These are phyloP conservation scores for Zaprionus bogoriensis DNA, from an alignment of 2,888 invertebrate genomes.

Conservation along the genomic window DNA sequence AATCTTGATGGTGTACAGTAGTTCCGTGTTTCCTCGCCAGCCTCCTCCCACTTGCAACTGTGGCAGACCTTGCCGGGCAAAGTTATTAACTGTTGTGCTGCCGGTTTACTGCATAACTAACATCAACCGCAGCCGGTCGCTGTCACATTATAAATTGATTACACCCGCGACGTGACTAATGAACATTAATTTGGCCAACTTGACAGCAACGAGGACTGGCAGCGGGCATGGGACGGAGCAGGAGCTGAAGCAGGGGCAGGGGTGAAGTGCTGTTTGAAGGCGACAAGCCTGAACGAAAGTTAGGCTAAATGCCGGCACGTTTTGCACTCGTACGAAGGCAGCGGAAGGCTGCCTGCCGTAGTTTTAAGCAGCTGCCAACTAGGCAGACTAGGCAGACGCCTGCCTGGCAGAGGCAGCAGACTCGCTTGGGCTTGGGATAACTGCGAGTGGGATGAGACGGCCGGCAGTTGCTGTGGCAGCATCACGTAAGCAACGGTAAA, in stretches of 20 bases:
- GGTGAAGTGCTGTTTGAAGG: constrained; percentile 6
- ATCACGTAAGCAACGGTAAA: constrained; percentile 64
- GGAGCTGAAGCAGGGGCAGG: neutral
- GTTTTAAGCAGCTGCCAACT: constrained; percentile 47
- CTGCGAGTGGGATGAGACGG: constrained; percentile 9
- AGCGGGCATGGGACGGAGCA: neutral
- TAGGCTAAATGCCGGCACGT: constrained; percentile 57
- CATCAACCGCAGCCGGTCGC: constrained; percentile 63
- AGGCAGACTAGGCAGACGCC: constrained; percentile 20
- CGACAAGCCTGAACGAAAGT: constrained; percentile 32
- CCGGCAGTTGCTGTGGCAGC: constrained; percentile 32
- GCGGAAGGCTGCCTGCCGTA: constrained; percentile 3
- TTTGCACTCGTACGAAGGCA: constrained; percentile 20
- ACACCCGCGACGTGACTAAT: constrained; percentile 67
- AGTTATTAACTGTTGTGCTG: constrained; percentile 31
- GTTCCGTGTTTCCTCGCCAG: neutral
- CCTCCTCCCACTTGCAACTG: neutral
- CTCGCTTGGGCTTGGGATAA: neutral
- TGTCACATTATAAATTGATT: constrained; percentile 67
- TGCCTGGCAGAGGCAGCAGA: neutral
- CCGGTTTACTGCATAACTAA: constrained; percentile 35
- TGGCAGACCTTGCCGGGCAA: neutral
- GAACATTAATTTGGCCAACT: constrained; percentile 69
- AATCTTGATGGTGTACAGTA: neutral
- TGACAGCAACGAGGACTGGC: too few relatives aligned